Percentiles rank a stretch among this genome's conserved stretches.
Evolutionary conservation across 2,113 vertebrate genomes (phyloP).

Genomic region (Panthera uncia): DNA sequence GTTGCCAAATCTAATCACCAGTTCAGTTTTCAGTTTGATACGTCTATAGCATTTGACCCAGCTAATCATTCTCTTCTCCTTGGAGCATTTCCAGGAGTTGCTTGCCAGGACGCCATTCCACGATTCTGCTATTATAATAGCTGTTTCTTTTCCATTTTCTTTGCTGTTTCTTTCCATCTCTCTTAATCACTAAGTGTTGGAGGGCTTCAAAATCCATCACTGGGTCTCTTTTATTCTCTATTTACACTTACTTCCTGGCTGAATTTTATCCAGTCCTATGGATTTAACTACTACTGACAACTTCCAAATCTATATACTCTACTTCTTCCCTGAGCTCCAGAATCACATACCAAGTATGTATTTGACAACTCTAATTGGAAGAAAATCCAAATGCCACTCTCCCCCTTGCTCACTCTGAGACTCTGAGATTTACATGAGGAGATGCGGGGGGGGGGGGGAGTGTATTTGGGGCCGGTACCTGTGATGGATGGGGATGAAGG

Average conservation of each 20-base stretch:
- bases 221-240: background rate
- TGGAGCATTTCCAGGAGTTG: background rate
- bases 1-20: background rate
- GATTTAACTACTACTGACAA: background rate
- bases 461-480: background rate
- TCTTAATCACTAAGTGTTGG: background rate
- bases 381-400: background rate
- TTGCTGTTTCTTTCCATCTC: conserved; percentile 1
- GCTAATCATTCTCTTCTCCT: background rate
- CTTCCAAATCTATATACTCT: background rate
- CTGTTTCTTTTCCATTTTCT: background rate
- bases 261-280: background rate
- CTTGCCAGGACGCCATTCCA: background rate
- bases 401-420: background rate
- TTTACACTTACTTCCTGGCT: background rate
- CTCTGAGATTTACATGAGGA: background rate
- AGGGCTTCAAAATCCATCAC: background rate
- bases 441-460: background rate
- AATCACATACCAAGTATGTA: background rate
- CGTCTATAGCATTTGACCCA: background rate
- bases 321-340: background rate
- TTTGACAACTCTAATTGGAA: background rate
- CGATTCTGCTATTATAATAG: background rate
- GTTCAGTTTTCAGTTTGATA: background rate
- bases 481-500: background rate